Base-by-base conservation (phyloP, 2,113 vertebrate genomes). In the Zosterops borbonicus region DNA sequence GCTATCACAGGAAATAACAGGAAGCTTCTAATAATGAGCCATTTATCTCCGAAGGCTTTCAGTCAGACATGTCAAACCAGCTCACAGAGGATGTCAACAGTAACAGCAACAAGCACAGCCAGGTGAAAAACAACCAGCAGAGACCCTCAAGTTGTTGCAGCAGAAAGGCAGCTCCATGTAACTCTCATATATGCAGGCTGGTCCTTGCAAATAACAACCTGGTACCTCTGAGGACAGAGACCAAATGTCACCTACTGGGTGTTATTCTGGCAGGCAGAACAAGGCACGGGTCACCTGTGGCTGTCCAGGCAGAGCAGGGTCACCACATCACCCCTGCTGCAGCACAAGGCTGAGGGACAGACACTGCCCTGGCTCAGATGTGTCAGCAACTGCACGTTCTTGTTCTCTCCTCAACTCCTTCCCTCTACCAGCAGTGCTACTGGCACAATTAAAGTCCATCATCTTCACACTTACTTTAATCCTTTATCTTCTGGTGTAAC, bases 221-320 rank as follows among this genome's bases (percentile, higher is more conserved):
- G 4, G 6, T n/a, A 15, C 31, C 52, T 5, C 23, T 5, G 60
- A 63, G 44, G 56, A n/a, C 65, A 83, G 39, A 56, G 21, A 41
- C 31, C 37, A 50, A 58, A n/a, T 1, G 14, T 23, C 77, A 29
- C 59, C 63, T 15, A 0, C 2, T 5, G 29, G 70, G 50, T 10
- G 1, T 14, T 7, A 15, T 4, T 27, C 21, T 44, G 31, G 29
- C 76, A 44, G 2, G 14, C 63, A 39, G 11, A 55, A n/a, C 0
- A 20, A 76, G 27, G 5, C 3, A 1, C 63, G 22, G 62, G 31
- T 39, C 31, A 22, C 0, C 47, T 13, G 47, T 49, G 47, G 53
- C 3, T 8, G n/a, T 4, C 12, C 15, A 49, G 68, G 58, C 53
- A 18, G 27, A 71, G 78, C 29, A n/a, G 62, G 58, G 86, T 6